Conservation (phyloP, 2,888 invertebrate genomes). For the Choreutis nemorana region DNA sequence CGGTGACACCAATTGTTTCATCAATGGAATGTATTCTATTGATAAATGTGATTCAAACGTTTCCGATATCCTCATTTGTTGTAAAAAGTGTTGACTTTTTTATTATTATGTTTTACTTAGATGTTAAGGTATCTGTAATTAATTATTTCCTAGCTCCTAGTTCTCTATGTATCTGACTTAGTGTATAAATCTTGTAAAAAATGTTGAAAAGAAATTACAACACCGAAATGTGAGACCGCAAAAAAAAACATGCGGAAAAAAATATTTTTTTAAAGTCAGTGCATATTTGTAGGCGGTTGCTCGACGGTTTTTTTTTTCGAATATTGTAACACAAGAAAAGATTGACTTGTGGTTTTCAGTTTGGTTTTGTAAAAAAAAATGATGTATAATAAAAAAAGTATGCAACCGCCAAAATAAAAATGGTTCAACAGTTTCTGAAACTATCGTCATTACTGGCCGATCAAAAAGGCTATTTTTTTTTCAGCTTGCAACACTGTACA, state of each 20-base stretch:
- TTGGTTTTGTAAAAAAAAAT: conserved; percentile 41
- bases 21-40: neutral
- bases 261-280: conserved; percentile 29
- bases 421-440: conserved; percentile 25
- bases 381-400: conserved; percentile 28
- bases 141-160: neutral
- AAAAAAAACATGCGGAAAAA: neutral
- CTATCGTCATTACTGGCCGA: conserved; percentile 14
- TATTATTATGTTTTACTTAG: neutral
- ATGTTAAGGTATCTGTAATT: conserved; percentile 10
- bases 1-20: neutral
- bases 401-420: conserved; percentile 43
- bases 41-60: neutral
- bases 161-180: neutral
- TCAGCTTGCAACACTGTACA: too few species aligned
- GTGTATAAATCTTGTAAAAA: neutral
- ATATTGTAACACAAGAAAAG: conserved; percentile 55
- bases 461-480: neutral
- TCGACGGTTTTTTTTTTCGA: conserved; percentile 11
- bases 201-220: conserved; percentile 5
- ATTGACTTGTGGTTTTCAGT: conserved; percentile 37
- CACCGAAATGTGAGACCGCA: neutral
- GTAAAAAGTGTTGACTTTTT: neutral
- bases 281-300: conserved; percentile 40
- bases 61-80: neutral